phyloP scores from a whole-genome alignment of 2,113 vertebrate genomes.

The Uria lomvia region DNA sequence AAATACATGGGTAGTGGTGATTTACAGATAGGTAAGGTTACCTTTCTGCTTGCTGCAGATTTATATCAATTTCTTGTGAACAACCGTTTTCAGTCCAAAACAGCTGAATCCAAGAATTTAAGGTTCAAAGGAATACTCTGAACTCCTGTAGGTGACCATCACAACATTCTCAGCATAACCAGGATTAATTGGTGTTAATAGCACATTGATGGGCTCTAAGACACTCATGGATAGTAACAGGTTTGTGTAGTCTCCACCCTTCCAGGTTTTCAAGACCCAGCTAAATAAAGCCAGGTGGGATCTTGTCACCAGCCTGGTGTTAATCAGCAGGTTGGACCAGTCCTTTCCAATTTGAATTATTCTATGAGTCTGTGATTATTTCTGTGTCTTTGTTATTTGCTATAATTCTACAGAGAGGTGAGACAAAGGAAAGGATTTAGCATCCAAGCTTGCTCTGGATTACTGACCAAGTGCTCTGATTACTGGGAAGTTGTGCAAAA shows the following conservation, averaged over 20 bases:
- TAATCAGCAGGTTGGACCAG: neutral
- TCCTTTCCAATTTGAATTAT: neutral
- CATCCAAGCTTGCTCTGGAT: neutral
- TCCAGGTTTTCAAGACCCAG: neutral
- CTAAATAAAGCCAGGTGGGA: neutral
- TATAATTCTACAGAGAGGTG: neutral
- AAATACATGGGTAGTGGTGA: neutral
- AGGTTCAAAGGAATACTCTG: neutral
- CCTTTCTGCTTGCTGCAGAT: neutral
- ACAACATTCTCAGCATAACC: accelerated
- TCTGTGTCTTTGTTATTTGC: neutral
- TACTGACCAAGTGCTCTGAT: neutral
- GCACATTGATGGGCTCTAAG: neutral
- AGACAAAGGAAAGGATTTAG: neutral
- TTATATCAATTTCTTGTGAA: neutral
- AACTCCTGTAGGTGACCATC: neutral
- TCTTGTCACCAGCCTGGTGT: neutral
- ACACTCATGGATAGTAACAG: neutral
- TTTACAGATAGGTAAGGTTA: neutral
- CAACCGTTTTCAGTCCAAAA: neutral
- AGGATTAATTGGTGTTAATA: neutral
- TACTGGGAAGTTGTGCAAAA: neutral
- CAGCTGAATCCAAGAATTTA: neutral
- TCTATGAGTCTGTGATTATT: neutral
- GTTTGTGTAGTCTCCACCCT: neutral